Percentiles rank a stretch among this genome's conserved stretches.
Evolutionary conservation across 53 echinoderm and acorn worm genomes (phyloP).

Genomic region (Glandiceps talaboti): DNA sequence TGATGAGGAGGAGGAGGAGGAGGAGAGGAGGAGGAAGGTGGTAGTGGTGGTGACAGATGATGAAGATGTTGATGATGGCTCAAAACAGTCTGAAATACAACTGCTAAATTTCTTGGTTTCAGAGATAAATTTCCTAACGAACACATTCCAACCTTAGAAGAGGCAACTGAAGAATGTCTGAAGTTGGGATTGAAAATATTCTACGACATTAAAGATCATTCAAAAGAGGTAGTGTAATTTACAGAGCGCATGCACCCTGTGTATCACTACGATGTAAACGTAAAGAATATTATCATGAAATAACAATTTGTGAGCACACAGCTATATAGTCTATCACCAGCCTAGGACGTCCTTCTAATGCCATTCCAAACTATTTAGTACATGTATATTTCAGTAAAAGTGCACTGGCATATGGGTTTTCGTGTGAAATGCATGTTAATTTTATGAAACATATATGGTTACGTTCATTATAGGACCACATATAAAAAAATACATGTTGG

Average conservation of each 20-base stretch:
- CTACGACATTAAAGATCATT: constrained; percentile 75
- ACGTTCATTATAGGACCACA: no score
- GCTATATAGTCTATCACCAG: not conserved
- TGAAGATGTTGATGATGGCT: no score
- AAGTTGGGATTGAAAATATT: constrained; percentile 61
- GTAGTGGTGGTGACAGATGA: no score
- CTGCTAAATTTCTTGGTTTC: constrained; percentile 2
- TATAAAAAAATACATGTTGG: no score
- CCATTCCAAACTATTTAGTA: not conserved
- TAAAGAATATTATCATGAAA: not conserved
- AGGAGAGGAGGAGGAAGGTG: no score
- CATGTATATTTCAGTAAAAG: not conserved
- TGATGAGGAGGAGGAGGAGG: no score
- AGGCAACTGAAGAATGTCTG: constrained; percentile 41
- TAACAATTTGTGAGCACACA: not conserved
- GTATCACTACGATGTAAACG: not conserved
- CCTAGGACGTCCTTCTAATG: not conserved
- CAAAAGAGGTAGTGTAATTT: constrained; percentile 29
- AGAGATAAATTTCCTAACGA: constrained; percentile 34
- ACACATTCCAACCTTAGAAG: constrained; percentile 66
- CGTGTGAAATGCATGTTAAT: no score
- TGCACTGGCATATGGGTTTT: no score
- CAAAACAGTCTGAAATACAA: no score
- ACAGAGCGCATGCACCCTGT: not conserved
- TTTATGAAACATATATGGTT: no score